phyloP scores from a whole-genome alignment of 2,888 invertebrate species.

The Lasiommata megera region DNA sequence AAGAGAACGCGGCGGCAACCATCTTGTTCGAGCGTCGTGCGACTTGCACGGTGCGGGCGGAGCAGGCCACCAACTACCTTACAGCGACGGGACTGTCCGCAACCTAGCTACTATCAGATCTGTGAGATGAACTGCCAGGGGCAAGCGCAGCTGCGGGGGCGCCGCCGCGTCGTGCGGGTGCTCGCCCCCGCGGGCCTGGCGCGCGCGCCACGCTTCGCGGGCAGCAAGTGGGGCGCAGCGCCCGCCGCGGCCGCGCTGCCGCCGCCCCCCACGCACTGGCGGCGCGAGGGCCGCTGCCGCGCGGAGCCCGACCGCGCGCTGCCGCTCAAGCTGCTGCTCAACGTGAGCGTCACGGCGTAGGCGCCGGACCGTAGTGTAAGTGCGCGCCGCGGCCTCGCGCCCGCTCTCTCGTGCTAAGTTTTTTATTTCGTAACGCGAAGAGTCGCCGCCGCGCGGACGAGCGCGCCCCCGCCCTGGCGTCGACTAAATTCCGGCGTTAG shows the following conservation, averaged over 20 bases:
- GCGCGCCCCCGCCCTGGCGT: constrained; percentile 51
- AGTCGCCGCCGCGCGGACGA: constrained; percentile 52
- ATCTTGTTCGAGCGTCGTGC: constrained; percentile 57
- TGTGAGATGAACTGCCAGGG: constrained; percentile 49
- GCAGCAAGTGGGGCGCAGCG: constrained; percentile 91
- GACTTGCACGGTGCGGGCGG: constrained; percentile 30
- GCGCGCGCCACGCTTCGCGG: constrained; percentile 80
- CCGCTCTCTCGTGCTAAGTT: constrained; percentile 70
- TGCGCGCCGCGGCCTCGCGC: constrained; percentile 43
- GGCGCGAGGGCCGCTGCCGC: constrained; percentile 70
- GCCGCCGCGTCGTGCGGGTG: constrained; percentile 50
- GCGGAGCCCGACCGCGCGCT: constrained; percentile 79
- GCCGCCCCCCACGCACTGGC: constrained; percentile 91
- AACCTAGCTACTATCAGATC: constrained; percentile 36
- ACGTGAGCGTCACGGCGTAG: constrained; percentile 71
- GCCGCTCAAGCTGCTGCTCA: constrained; percentile 84
- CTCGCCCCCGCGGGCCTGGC: constrained; percentile 45
- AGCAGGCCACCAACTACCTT: constrained; percentile 53
- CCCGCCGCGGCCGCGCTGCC: constrained; percentile 90
- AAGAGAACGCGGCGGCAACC: constrained; percentile 58
- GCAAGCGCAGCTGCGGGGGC: constrained; percentile 48
- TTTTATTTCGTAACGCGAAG: constrained; percentile 69
- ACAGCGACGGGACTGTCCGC: constrained; percentile 51
- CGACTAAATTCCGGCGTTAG: constrained; percentile 77
- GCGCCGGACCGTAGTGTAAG: constrained; percentile 67